phyloP scores from a whole-genome alignment of 2,888 invertebrate genomes.

The Acholoe squamosa region DNA sequence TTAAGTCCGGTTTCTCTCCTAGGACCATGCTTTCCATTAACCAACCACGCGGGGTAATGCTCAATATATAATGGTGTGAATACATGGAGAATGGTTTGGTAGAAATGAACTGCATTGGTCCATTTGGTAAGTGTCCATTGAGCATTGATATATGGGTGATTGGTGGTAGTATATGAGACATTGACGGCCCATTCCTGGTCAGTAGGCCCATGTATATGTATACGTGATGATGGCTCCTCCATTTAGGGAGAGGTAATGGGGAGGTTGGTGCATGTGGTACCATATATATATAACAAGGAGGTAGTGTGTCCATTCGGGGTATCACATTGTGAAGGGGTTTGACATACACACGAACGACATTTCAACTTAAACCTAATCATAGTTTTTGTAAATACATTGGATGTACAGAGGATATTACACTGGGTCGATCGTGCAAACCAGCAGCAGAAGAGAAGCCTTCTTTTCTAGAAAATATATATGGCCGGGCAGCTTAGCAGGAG shows the following conservation, averaged over 20 bases:
- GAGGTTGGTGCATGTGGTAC: not conserved
- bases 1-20: not conserved
- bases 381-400: conserved; percentile 33
- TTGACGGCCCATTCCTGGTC: not conserved
- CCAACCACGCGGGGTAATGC: not conserved
- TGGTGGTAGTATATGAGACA: not conserved
- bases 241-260: not conserved
- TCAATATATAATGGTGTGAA: not conserved
- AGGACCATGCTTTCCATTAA: not conserved
- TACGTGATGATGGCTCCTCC: not conserved
- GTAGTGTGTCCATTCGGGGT: conserved; percentile 46
- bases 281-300: not conserved
- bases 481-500: not conserved
- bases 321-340: conserved; percentile 46
- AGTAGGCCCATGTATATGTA: not conserved
- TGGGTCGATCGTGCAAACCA: conserved; percentile 32
- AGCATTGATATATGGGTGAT: not conserved
- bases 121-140: not conserved
- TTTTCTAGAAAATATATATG: conserved; percentile 6
- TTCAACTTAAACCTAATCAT: conserved; percentile 37
- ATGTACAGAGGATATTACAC: conserved; percentile 4
- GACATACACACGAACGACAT: conserved; percentile 50
- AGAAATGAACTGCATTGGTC: not conserved
- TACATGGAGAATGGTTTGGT: not conserved
- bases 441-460: conserved; percentile 40